Percentiles rank a stretch among this genome's conserved stretches.
Conservation (phyloP, 2,888 invertebrate genomes). For the Drosophila ochracea region DNA sequence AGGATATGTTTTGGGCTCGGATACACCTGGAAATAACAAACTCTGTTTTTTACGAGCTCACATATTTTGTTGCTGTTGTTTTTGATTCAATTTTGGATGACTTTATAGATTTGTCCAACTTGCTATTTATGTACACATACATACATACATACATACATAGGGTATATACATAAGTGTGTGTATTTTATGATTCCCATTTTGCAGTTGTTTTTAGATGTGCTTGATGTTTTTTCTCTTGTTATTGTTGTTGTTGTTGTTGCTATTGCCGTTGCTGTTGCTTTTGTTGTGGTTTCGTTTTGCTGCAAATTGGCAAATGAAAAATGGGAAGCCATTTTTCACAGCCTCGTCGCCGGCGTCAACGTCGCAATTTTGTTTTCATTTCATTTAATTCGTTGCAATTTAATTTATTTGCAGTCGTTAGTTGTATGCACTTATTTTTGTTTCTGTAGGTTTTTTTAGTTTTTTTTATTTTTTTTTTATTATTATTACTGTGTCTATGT, state of each 20-base stretch:
- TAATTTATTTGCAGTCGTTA: slow-evolving; percentile 56
- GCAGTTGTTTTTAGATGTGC: slow-evolving; percentile 51
- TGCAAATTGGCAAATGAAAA: slow-evolving; percentile 60
- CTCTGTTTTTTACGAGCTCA: slow-evolving; percentile 30
- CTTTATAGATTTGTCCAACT: slow-evolving; percentile 26
- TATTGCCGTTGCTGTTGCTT: not conserved
- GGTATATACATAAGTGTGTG: slow-evolving; percentile 3
- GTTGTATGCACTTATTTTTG: slow-evolving; percentile 22
- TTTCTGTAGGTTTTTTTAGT: not conserved
- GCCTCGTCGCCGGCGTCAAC: slow-evolving; percentile 24
- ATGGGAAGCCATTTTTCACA: slow-evolving; percentile 59
- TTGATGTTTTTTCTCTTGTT: slow-evolving; percentile 29
- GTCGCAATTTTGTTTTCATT: slow-evolving; percentile 63
- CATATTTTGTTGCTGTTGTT: slow-evolving; percentile 4
- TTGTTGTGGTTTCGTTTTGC: slow-evolving; percentile 20
- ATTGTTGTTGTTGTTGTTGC: slow-evolving; percentile 4
- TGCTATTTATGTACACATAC: not conserved
- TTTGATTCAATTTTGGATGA: slow-evolving; percentile 8
- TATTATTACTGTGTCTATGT: not conserved
- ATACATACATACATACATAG: not conserved
- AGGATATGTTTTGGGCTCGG: slow-evolving; percentile 30
- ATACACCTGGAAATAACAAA: slow-evolving; percentile 46
- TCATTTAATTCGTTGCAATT: slow-evolving; percentile 70
- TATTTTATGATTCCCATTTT: slow-evolving; percentile 54
- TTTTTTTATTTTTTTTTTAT: not conserved